Percentiles rank a stretch among this genome's conserved stretches.
Evolutionary conservation across 2,888 invertebrate genomes (phyloP).

Genomic region (Ctena decussata): DNA sequence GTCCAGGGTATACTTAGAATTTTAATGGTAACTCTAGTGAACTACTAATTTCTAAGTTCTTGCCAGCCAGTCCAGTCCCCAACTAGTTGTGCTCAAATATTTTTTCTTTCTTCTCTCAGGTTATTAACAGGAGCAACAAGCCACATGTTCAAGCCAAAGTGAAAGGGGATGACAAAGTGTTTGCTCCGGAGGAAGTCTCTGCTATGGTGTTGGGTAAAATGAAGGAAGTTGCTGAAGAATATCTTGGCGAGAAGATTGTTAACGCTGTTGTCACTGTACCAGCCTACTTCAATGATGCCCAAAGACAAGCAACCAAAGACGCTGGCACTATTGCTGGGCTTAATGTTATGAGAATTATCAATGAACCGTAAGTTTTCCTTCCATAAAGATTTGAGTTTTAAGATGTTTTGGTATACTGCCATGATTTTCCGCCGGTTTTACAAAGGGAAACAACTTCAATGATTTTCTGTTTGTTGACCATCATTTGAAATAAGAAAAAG

Average conservation of each 20-base stretch:
- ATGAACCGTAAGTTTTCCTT: slow-evolving; percentile 90
- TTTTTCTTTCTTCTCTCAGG: neutral
- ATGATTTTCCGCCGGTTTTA: too few relatives aligned
- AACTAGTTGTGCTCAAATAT: too few relatives aligned
- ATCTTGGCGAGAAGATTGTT: slow-evolving; percentile 96
- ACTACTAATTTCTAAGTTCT: too few relatives aligned
- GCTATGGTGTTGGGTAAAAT: slow-evolving; percentile 99
- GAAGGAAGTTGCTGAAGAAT: slow-evolving; percentile 99
- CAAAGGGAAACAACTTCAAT: too few relatives aligned
- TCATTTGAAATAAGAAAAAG: too few relatives aligned
- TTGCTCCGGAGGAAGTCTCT: slow-evolving; percentile 99
- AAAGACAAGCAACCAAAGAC: slow-evolving; percentile 99
- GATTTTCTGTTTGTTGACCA: too few relatives aligned
- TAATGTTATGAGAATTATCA: slow-evolving; percentile 97
- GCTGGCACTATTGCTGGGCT: slow-evolving; percentile 98
- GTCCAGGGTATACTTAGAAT: too few relatives aligned
- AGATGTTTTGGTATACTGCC: too few relatives aligned
- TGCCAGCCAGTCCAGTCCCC: too few relatives aligned
- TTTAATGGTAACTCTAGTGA: too few relatives aligned
- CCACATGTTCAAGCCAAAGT: slow-evolving; percentile 93
- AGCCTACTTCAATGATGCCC: slow-evolving; percentile 99
- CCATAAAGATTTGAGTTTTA: too few relatives aligned
- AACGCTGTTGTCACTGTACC: slow-evolving; percentile 98
- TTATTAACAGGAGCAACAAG: slow-evolving; percentile 95
- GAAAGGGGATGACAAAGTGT: slow-evolving; percentile 90